These are phyloP conservation scores for Dorcus hopei DNA, from an alignment of 2,888 invertebrate species.

Conservation along the genomic window DNA sequence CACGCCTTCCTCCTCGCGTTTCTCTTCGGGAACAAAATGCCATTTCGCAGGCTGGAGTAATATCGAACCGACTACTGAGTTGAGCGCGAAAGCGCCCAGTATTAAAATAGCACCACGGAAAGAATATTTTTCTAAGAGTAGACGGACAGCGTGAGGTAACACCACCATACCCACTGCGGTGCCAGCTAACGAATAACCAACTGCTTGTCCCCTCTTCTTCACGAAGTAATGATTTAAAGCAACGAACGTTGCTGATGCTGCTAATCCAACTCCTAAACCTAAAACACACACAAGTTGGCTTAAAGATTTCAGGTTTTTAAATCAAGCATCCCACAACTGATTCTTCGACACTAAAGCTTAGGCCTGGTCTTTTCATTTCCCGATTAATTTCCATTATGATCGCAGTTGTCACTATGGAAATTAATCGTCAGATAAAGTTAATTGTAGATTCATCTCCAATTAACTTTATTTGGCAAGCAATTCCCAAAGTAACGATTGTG, in stretches of 20 bases:
- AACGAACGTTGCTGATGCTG: constrained; percentile 74
- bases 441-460: too few relatives aligned
- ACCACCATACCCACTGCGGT: constrained; percentile 76
- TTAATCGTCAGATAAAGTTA: too few relatives aligned
- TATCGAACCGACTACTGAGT: constrained; percentile 65
- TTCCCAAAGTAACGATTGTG: too few relatives aligned
- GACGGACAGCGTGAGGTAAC: constrained; percentile 71
- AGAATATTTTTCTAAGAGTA: constrained; percentile 61
- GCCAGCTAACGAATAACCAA: constrained; percentile 76
- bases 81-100: constrained; percentile 64
- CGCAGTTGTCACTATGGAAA: too few relatives aligned
- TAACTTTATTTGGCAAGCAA: too few relatives aligned
- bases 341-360: too few relatives aligned
- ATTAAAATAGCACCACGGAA: constrained; percentile 69
- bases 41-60: constrained; percentile 69
- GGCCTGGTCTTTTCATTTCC: too few relatives aligned
- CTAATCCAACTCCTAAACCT: constrained; percentile 76
- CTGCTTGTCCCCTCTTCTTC: constrained; percentile 74
- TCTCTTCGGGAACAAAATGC: constrained; percentile 61
- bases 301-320: not conserved
- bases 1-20: constrained; percentile 53
- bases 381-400: too few relatives aligned
- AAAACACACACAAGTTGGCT: constrained; percentile 31
- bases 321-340: too few relatives aligned
- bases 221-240: constrained; percentile 75